phyloP scores from a whole-genome alignment of 2,113 vertebrate species.

The Erythrocercus mccallii region DNA sequence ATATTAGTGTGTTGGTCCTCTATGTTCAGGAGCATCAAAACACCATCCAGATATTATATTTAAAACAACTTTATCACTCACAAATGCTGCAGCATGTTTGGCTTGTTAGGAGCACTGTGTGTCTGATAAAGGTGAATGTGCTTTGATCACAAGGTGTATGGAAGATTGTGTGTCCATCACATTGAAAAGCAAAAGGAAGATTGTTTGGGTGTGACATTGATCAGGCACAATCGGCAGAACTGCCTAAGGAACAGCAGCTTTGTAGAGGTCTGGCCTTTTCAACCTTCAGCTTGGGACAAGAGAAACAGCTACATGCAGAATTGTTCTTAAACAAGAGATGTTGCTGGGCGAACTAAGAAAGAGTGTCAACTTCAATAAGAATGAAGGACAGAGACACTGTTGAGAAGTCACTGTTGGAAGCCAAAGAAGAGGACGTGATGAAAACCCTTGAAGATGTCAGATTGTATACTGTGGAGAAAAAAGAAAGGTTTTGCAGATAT shows the following conservation, averaged over 20 bases:
- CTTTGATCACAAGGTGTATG: background rate
- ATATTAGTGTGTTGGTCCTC: background rate
- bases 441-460: background rate
- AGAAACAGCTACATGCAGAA: background rate
- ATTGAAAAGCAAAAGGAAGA: background rate
- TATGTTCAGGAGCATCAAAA: background rate
- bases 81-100: background rate
- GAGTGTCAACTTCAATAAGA: background rate
- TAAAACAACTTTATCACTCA: background rate
- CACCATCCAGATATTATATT: background rate
- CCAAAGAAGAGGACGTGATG: background rate
- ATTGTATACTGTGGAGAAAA: background rate
- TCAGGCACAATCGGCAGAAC: background rate
- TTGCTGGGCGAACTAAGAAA: background rate
- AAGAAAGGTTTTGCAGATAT: background rate
- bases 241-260: background rate
- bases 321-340: background rate
- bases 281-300: background rate
- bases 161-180: background rate
- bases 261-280: background rate
- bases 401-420: background rate
- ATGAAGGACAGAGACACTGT: background rate
- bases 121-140: background rate
- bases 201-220: accelerated
- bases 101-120: background rate